Evolutionary conservation across 2,888 invertebrate species (phyloP).

Genomic region (Cartodere bifasciata): DNA sequence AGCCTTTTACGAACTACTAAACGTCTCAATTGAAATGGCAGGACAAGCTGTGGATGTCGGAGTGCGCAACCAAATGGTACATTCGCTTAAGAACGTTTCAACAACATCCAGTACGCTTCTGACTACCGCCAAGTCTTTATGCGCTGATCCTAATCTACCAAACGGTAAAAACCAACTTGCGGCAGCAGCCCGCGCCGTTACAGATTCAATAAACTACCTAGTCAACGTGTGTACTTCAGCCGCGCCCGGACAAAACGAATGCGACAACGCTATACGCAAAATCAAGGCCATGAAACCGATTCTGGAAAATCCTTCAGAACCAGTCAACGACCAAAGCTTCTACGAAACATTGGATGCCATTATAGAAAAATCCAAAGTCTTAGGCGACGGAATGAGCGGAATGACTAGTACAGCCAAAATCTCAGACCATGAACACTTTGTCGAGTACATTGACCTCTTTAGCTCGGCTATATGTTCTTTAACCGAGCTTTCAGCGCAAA

Average conservation of each 20-base stretch:
- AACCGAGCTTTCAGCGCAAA: slow-evolving; percentile 87
- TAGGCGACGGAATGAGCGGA: slow-evolving; percentile 86
- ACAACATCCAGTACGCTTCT: slow-evolving; percentile 76
- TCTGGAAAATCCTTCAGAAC: slow-evolving; percentile 75
- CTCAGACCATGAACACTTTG: slow-evolving; percentile 74
- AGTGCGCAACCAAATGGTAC: slow-evolving; percentile 69
- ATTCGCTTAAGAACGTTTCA: slow-evolving; percentile 76
- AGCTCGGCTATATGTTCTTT: slow-evolving; percentile 82
- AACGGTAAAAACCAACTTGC: slow-evolving; percentile 83
- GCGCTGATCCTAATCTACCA: slow-evolving; percentile 79
- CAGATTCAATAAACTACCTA: slow-evolving; percentile 83
- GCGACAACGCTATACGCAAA: slow-evolving; percentile 87
- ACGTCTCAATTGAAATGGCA: slow-evolving; percentile 74
- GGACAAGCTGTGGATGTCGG: slow-evolving; percentile 66
- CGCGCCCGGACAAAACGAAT: slow-evolving; percentile 92
- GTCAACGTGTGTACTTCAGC: slow-evolving; percentile 80
- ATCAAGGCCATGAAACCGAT: slow-evolving; percentile 76
- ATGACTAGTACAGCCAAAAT: slow-evolving; percentile 87
- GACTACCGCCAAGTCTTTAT: slow-evolving; percentile 76
- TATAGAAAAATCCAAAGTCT: slow-evolving; percentile 73
- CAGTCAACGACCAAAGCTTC: slow-evolving; percentile 78
- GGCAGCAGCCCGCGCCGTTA: slow-evolving; percentile 79
- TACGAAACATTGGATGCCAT: slow-evolving; percentile 88
- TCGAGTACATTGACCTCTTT: slow-evolving; percentile 69
- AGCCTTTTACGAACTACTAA: slow-evolving; percentile 66